These are phyloP conservation scores for Cyclophora punctaria DNA, from an alignment of 2,888 invertebrate genomes.

Conservation along the genomic window DNA sequence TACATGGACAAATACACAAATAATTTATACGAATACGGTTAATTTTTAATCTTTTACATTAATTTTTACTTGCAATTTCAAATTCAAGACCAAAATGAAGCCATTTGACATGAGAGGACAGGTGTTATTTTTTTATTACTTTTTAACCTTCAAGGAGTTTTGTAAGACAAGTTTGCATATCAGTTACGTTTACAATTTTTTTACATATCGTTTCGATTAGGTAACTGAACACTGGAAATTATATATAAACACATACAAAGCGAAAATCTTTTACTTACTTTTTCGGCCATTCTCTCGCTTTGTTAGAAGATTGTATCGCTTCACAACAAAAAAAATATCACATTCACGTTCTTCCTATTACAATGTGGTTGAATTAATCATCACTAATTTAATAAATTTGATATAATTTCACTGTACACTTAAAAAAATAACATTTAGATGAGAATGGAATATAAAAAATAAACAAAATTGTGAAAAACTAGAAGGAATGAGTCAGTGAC, in stretches of 20 bases:
- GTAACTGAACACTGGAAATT: too few relatives aligned
- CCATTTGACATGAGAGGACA: conserved; percentile 22
- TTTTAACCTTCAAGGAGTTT: conserved; percentile 3
- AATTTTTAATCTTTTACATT: conserved; percentile 16
- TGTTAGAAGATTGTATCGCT: conserved; percentile 5
- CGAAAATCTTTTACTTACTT: conserved; percentile 28
- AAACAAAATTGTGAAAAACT: conserved; percentile 18
- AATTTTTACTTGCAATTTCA: conserved; percentile 23
- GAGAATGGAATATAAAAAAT: conserved; percentile 27
- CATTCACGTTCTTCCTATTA: not conserved
- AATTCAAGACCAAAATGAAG: conserved; percentile 27
- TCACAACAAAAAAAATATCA: not conserved
- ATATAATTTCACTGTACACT: not conserved
- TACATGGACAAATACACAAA: conserved; percentile 13
- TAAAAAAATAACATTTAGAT: conserved; percentile 8
- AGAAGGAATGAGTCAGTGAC: conserved; percentile 33
- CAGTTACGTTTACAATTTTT: not conserved
- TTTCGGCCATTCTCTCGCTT: conserved; percentile 41
- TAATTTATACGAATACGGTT: conserved; percentile 15
- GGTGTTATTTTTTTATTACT: conserved; percentile 19
- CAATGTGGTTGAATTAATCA: not conserved
- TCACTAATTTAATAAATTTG: not conserved
- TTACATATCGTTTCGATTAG: too few relatives aligned
- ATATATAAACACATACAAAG: too few relatives aligned
- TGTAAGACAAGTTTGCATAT: not conserved